Evolutionary conservation across 2,113 vertebrate species (phyloP), one percentile per base, ranked within the genome.

Genomic region (Sinosuthora webbiana): DNA sequence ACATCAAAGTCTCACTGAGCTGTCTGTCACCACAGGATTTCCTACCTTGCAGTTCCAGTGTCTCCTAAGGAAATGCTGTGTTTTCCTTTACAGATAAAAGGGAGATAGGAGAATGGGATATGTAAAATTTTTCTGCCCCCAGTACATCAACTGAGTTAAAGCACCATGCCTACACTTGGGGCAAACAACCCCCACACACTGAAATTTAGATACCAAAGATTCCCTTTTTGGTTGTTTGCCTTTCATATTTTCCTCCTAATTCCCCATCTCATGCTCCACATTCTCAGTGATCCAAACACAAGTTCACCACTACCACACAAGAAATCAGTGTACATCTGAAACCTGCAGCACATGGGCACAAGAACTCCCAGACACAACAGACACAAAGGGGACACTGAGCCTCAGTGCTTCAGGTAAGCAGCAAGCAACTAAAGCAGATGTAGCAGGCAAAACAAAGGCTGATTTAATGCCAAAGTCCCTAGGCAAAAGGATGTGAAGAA

Each of bases 261-360:
- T 80, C 31, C 35, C 31, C 2, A 23, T 14, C 19, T 7, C 5
- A 33, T 47, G 0, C 28, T 49, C 73, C 55, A n/a, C 2, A 0
- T 45, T 50, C 52, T 77, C 50, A 5, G 4, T 10, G 50, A 69
- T 20, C 24, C 15, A 2, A 74, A 63, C 0, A 0, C 22, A 44
- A 25, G 63, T 73, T 52, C 71, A 62, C 27, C 5, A 2, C 17
- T 44, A 28, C 14, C 28, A 16, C 31, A 41, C 21, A 50, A 18
- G 45, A 87, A 84, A 78, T 41, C 18, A 45, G 12, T 2, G 31
- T 13, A 41, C n/a, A 65, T 16, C 25, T 53, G 47, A 65, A 91
- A 50, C 10, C 52, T 67, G 27, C 22, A 62, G 24, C 28, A 57
- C 13, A 15, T 0, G 13, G 19, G 28, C 42, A 77, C 30, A 21